Conservation (phyloP, 2,797 vertebrate species). For the Crocodylus rhombifer region DNA sequence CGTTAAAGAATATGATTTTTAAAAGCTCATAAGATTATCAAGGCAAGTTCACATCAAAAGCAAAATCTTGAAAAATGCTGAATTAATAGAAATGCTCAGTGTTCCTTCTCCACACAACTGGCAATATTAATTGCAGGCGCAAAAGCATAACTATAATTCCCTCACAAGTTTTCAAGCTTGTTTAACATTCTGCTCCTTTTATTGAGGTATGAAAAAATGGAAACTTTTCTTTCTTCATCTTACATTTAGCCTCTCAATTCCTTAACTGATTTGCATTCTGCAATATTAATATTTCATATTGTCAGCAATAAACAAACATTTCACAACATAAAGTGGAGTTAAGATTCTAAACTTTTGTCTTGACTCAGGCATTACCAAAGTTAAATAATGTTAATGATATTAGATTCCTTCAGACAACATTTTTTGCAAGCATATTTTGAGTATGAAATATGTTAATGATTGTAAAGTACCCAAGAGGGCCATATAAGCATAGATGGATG, state of each 20-base stretch:
- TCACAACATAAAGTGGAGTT: accelerated
- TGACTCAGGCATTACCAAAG: not conserved
- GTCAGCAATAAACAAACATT: accelerated
- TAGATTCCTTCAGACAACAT: not conserved
- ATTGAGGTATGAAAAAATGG: not conserved
- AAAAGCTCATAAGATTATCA: not conserved
- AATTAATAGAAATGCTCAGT: not conserved
- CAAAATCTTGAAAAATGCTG: not conserved
- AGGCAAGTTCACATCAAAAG: not conserved
- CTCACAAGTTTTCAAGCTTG: accelerated
- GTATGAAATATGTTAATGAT: not conserved
- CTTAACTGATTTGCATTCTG: not conserved
- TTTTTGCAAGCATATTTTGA: not conserved
- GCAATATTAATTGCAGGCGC: not conserved
- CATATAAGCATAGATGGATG: not conserved
- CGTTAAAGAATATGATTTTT: not conserved
- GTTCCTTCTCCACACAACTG: not conserved
- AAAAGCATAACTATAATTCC: not conserved
- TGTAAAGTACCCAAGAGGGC: not conserved
- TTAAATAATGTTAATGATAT: not conserved
- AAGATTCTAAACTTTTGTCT: not conserved
- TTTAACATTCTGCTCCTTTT: not conserved
- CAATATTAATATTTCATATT: accelerated
- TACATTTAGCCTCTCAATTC: not conserved
- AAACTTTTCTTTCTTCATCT: not conserved